phyloP scores from a whole-genome alignment of 2,797 vertebrate genomes.

The Sebastes nivosus region DNA sequence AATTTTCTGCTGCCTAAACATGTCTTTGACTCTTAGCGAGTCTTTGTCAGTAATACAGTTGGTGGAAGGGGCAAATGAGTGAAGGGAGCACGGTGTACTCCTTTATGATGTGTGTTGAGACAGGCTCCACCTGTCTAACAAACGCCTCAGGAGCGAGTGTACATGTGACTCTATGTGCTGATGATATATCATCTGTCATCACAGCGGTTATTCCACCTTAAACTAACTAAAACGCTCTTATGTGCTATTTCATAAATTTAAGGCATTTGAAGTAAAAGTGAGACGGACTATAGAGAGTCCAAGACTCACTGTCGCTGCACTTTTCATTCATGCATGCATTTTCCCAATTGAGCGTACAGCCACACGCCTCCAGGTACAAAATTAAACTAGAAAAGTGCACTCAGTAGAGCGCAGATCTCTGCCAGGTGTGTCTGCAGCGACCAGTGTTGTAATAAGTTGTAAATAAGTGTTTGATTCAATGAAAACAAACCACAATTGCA shows the following conservation, averaged over 20 bases:
- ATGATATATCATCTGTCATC: not conserved
- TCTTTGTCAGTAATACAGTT: not conserved
- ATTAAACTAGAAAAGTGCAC: not conserved
- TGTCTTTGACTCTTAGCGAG: not conserved
- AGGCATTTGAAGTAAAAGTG: not conserved
- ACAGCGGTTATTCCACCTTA: not conserved
- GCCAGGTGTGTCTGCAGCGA: not conserved
- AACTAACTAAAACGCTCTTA: not conserved
- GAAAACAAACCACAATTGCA: not conserved
- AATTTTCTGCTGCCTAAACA: conserved; percentile 10
- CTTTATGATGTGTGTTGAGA: conserved; percentile 8
- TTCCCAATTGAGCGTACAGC: conserved; percentile 1
- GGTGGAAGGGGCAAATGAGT: not conserved
- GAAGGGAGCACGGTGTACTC: not conserved
- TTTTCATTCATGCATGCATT: not conserved
- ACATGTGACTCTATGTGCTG: not conserved
- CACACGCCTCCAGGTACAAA: not conserved
- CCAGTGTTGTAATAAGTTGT: not conserved
- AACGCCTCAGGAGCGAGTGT: not conserved
- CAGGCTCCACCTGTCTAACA: conserved; percentile 28
- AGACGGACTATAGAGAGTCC: not conserved
- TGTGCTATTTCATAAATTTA: not conserved
- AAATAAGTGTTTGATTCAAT: not conserved
- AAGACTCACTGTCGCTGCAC: not conserved
- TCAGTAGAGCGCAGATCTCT: not conserved